Evolutionary conservation across 2,888 invertebrate genomes (phyloP).

Genomic region (Athalia cordata): DNA sequence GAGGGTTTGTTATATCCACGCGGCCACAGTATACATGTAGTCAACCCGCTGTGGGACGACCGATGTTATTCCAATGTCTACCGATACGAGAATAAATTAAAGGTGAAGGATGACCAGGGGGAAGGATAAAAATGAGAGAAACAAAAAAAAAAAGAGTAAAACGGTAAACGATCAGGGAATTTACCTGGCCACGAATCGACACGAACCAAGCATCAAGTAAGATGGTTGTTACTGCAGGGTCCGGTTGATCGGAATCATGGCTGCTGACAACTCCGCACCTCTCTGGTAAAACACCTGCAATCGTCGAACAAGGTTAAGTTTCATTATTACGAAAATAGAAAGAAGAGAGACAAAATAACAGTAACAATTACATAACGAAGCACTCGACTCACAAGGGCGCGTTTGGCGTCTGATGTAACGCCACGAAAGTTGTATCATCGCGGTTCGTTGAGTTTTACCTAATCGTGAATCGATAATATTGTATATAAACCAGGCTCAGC

Average conservation of each 20-base stretch:
- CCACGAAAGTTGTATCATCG: neutral
- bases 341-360: too few species aligned
- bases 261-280: neutral
- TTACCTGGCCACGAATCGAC: slow-evolving; percentile 36
- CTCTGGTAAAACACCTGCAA: neutral
- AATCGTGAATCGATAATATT: slow-evolving; percentile 21
- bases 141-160: neutral
- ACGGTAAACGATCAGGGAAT: neutral
- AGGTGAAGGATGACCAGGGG: neutral
- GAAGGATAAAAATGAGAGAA: neutral
- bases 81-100: neutral
- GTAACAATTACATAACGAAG: too few species aligned
- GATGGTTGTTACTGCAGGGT: neutral
- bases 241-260: slow-evolving; percentile 22
- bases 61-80: slow-evolving; percentile 16
- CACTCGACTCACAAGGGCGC: too few species aligned
- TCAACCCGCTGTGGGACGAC: neutral
- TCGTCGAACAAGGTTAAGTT: neutral
- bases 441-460: neutral
- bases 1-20: neutral
- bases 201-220: neutral
- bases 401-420: too few species aligned
- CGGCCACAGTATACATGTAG: too few species aligned
- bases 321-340: too few species aligned
- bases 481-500: too few species aligned